A percentile compares a stretch with the other conserved stretches of the same genome.
phyloP scores from a whole-genome alignment of 2,113 vertebrate species.

The Lepus europaeus region DNA sequence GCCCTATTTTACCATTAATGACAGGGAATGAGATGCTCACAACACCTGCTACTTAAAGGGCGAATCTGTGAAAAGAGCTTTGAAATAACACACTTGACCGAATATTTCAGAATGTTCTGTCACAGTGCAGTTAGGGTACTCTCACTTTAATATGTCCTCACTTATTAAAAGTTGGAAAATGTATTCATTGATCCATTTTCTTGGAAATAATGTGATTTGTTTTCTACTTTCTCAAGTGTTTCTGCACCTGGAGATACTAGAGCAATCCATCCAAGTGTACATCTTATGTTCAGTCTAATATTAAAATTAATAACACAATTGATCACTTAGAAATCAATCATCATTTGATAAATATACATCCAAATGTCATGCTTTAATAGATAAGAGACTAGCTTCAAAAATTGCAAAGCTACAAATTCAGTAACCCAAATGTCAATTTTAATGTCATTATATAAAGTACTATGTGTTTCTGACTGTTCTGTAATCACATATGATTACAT shows the following conservation, averaged over 20 bases:
- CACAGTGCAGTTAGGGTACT: background rate
- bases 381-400: background rate
- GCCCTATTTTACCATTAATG: constrained; percentile 57
- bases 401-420: background rate
- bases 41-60: background rate
- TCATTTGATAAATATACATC: background rate
- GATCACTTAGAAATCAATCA: constrained; percentile 33
- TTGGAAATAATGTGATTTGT: constrained; percentile 41
- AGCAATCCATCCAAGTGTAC: background rate
- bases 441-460: background rate
- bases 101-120: background rate
- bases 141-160: background rate
- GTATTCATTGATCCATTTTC: background rate
- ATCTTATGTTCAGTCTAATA: background rate
- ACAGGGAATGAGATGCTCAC: constrained; percentile 57
- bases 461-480: background rate
- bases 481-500: background rate
- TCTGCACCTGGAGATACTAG: constrained; percentile 28
- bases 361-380: background rate
- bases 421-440: background rate
- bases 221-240: background rate
- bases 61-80: background rate
- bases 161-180: constrained; percentile 28
- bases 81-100: constrained; percentile 29
- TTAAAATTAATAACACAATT: background rate